A percentile compares a stretch with the other conserved stretches of the same genome.
phyloP scores from a whole-genome alignment of 2,113 vertebrate genomes.

The Rhadina sibilatrix region DNA sequence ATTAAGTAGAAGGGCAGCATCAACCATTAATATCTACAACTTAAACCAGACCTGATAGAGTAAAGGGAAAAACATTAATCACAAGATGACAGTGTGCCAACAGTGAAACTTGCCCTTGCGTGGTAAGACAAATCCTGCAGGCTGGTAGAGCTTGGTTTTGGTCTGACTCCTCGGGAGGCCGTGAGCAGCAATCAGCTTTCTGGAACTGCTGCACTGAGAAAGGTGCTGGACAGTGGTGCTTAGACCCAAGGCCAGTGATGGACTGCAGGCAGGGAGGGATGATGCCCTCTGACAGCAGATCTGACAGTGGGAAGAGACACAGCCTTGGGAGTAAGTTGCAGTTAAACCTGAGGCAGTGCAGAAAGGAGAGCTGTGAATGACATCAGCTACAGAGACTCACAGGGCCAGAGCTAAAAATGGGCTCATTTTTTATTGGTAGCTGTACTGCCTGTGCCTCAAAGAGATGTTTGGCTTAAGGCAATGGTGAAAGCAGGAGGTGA shows the following conservation, averaged over 20 bases:
- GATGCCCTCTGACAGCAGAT: background rate
- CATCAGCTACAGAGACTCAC: rapidly evolving
- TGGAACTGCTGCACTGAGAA: background rate
- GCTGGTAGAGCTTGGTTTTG: background rate
- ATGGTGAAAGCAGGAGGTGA: background rate
- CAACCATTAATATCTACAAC: background rate
- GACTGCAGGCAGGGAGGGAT: background rate
- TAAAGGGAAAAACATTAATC: background rate
- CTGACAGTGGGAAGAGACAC: rapidly evolving
- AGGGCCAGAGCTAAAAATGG: background rate
- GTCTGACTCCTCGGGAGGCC: rapidly evolving
- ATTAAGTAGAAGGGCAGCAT: background rate
- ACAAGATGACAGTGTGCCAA: background rate
- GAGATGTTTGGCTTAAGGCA: background rate
- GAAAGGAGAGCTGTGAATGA: background rate
- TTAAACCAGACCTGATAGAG: background rate
- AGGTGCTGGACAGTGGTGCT: background rate
- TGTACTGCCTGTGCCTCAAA: background rate
- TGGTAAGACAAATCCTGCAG: background rate
- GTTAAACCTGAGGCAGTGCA: background rate
- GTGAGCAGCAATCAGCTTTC: background rate
- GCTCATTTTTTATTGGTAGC: background rate
- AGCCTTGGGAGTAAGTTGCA: background rate
- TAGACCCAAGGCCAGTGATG: background rate
- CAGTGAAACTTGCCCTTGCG: background rate